phyloP scores from a whole-genome alignment of 2,797 vertebrate species.

The Clamator glandarius region DNA sequence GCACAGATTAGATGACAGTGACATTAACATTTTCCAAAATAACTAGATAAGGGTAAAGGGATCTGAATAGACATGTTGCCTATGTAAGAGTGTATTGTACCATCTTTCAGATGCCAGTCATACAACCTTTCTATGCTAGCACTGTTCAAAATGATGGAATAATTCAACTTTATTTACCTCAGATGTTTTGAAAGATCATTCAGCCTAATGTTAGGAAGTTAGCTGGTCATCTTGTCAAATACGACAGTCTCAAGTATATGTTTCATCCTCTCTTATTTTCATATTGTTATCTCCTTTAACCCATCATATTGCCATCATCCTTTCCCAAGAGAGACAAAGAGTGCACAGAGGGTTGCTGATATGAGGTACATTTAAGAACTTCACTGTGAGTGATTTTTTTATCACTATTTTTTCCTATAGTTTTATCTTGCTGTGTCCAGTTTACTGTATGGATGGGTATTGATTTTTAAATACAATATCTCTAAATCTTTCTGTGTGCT shows the following conservation, averaged over 20 bases:
- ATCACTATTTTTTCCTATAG: background rate
- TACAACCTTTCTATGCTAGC: background rate
- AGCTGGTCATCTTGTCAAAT: background rate
- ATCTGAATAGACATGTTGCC: rapidly evolving
- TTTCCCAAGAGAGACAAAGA: background rate
- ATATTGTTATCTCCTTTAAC: background rate
- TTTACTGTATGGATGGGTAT: background rate
- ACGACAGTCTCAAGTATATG: background rate
- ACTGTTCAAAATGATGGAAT: background rate
- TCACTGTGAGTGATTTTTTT: background rate
- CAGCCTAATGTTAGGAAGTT: background rate
- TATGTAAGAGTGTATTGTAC: background rate
- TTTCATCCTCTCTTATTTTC: background rate
- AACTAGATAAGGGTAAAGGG: background rate
- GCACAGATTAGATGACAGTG: background rate
- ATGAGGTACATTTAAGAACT: background rate
- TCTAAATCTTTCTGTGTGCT: background rate
- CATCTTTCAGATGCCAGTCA: background rate
- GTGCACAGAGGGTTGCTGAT: background rate
- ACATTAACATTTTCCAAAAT: background rate
- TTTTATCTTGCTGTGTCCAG: background rate
- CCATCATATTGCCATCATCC: background rate
- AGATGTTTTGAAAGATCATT: background rate
- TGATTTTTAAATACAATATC: constrained; percentile 47
- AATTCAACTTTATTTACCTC: background rate